These are phyloP conservation scores for Drosophila hamatofila DNA, from an alignment of 2,888 invertebrate species.

Conservation along the genomic window DNA sequence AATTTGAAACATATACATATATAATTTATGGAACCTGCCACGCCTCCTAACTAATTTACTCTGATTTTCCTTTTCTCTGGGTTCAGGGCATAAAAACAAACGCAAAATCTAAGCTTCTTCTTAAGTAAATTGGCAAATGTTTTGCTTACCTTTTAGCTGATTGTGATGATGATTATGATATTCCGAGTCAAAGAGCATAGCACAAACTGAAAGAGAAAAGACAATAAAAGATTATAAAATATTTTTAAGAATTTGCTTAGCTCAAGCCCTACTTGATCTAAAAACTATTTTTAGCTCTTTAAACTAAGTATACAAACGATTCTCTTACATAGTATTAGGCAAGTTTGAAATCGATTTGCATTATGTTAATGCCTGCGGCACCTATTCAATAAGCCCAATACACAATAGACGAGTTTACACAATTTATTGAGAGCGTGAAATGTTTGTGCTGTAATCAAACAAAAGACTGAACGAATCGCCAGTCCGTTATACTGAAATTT, in stretches of 20 bases:
- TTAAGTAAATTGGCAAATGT: slow-evolving; percentile 23
- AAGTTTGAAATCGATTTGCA: slow-evolving; percentile 21
- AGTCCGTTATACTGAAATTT: slow-evolving; percentile 13
- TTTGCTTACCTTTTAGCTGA: slow-evolving; percentile 50
- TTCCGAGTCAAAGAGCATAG: slow-evolving; percentile 23
- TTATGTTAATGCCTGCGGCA: slow-evolving; percentile 32
- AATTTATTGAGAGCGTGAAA: slow-evolving; percentile 6
- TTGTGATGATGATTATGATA: background rate
- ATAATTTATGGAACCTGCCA: no score
- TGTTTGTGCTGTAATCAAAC: slow-evolving; percentile 14
- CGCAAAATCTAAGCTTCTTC: no score
- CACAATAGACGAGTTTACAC: slow-evolving; percentile 20
- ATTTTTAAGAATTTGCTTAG: background rate
- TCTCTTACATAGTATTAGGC: background rate
- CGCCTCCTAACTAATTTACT: no score
- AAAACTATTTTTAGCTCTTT: background rate
- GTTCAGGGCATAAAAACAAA: no score
- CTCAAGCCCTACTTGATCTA: background rate
- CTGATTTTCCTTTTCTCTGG: no score
- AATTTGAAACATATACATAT: no score
- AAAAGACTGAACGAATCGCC: slow-evolving; percentile 11
- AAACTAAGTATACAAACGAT: slow-evolving; percentile 19
- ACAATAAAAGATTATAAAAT: slow-evolving; percentile 3
- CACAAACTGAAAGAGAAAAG: slow-evolving; percentile 6
- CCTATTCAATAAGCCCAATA: slow-evolving; percentile 22